Conservation (phyloP, 1,140 invertebrate species). For the Hylyphantes graminicola region DNA sequence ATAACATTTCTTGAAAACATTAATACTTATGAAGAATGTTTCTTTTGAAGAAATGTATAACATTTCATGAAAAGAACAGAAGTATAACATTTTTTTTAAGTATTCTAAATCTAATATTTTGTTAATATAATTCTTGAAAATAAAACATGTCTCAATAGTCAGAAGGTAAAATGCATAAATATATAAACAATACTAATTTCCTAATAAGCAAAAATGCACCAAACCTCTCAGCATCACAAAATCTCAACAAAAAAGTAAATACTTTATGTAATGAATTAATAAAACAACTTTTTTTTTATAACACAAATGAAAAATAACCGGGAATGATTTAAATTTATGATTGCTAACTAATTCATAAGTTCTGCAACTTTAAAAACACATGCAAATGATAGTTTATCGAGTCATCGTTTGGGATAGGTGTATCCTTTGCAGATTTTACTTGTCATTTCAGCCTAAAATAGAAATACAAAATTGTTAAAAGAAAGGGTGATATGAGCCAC, state of each 20-base stretch:
- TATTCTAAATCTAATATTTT: no score
- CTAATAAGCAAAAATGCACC: no score
- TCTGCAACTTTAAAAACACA: constrained; percentile 3
- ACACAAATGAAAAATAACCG: constrained; percentile 4
- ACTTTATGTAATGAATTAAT: neutral
- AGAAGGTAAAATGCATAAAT: no score
- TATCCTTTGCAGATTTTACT: constrained; percentile 53
- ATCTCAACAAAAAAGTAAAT: no score
- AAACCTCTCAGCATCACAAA: no score
- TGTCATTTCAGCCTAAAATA: constrained; percentile 58
- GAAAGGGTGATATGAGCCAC: no score
- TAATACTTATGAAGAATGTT: no score
- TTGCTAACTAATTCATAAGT: constrained; percentile 1
- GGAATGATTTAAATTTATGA: constrained; percentile 1
- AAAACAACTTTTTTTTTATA: constrained; percentile 1
- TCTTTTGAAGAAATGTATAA: no score
- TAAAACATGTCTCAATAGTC: neutral
- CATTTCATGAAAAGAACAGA: no score
- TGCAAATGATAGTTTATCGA: constrained; percentile 5
- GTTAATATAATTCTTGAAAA: neutral
- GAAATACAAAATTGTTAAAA: constrained; percentile 13
- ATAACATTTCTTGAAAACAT: no score
- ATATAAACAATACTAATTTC: neutral
- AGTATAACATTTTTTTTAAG: no score
- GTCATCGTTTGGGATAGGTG: constrained; percentile 10